Conservation (phyloP, 2,888 invertebrate genomes). For the Byasa hedistus region DNA sequence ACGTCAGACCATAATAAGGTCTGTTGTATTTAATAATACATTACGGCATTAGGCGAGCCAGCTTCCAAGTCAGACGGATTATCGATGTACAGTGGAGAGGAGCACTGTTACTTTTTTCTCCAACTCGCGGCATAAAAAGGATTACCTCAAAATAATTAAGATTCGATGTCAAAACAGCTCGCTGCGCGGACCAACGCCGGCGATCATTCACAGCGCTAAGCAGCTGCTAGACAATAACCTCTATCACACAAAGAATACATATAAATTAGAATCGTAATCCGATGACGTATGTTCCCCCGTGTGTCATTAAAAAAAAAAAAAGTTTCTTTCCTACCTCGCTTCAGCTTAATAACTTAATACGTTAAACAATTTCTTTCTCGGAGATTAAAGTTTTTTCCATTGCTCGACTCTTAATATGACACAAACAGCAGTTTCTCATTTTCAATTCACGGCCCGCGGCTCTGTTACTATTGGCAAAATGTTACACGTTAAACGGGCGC, state of each 20-base stretch:
- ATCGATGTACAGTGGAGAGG: conserved; percentile 47
- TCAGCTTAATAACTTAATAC: conserved; percentile 67
- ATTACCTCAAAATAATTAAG: conserved; percentile 73
- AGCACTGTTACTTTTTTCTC: conserved; percentile 45
- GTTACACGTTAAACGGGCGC: conserved; percentile 1
- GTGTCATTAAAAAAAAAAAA: conserved; percentile 45
- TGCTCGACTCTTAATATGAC: conserved; percentile 38
- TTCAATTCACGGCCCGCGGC: conserved; percentile 15
- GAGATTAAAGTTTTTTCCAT: conserved; percentile 47
- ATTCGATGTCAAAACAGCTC: conserved; percentile 73
- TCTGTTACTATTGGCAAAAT: conserved; percentile 19
- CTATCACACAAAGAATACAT: conserved; percentile 60
- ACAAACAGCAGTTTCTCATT: conserved; percentile 32
- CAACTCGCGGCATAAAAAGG: conserved; percentile 55
- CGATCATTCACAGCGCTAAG: conserved; percentile 56
- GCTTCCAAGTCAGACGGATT: conserved; percentile 54
- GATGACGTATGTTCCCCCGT: conserved; percentile 68
- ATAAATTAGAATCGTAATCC: conserved; percentile 74
- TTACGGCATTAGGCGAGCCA: conserved; percentile 34
- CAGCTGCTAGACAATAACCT: conserved; percentile 57
- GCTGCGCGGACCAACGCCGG: conserved; percentile 15
- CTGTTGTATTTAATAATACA: conserved; percentile 1
- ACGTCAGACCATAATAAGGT: neutral
- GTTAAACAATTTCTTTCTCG: conserved; percentile 59
- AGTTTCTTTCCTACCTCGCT: conserved; percentile 49